Evolutionary conservation across 2,797 vertebrate genomes (phyloP), one percentile per base, ranked within the genome.

Genomic region (Steatocranus sp.): DNA sequence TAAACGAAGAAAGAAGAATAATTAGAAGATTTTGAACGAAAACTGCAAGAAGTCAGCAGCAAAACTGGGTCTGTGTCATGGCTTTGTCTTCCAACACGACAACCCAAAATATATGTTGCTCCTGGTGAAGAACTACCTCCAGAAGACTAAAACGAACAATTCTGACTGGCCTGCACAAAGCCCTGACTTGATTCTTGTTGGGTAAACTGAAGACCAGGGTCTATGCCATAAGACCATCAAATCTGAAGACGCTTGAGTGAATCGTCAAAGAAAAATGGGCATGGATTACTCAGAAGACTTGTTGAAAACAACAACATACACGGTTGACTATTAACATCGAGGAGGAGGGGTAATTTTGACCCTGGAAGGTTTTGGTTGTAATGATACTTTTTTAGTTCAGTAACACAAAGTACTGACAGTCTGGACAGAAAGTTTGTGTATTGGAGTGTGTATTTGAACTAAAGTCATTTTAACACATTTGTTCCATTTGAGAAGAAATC

Each of bases 71-170:
- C 32, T 14, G 18, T 36, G 58, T 61, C 30, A 12, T 36, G 5
- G 32, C 32, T 63, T 36, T 63, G 18, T 63, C 18, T 63, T 36
- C 58, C 11, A 63, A 63, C 11, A 63, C 0, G 11, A 63, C 58
- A 63, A 63, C 32, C 58, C 3, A 2, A 36, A 1, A 20, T 7
- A 8, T 20, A 63, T 36, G 18, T 36, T 36, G 58, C 30, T 0
- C 58, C 58, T 36, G 30, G 56, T 61, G 4, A 36, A 20, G 18
- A 36, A 2, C 0, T 12, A 63, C 58, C 18, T 63, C 58, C 58
- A 36, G 58, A 63, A 1, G 1, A 8, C 11, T 1, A 36, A 63
- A 63, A 36, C 0, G 2, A 8, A 36, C 0, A 20, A 8, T 1
- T n/a, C 18, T 61, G 56, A 20, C 56, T 61, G 15, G 8, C 17